A percentile compares a stretch with the other conserved stretches of the same genome.
phyloP scores from a whole-genome alignment of 2,888 invertebrate genomes.

The Junonia oenone region DNA sequence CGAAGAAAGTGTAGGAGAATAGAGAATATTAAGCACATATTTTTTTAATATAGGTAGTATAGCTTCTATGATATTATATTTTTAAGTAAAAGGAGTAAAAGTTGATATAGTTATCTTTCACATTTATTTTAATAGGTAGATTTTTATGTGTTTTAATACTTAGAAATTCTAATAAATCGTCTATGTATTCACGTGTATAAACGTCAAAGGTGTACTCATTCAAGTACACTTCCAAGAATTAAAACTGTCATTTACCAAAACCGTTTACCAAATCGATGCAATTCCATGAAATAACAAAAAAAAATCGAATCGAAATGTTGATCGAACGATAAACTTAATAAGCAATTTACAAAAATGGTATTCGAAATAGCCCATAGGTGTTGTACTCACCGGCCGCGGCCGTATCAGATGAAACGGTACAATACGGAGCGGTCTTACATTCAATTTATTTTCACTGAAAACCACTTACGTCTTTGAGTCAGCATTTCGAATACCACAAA shows the following conservation, averaged over 20 bases:
- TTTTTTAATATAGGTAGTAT: no score
- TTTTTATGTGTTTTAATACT: no score
- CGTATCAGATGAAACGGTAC: conserved; percentile 10
- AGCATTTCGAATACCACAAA: background rate
- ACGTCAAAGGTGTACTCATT: no score
- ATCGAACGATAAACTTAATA: background rate
- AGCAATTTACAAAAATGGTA: conserved; percentile 4
- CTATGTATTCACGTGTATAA: no score
- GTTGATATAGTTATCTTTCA: no score
- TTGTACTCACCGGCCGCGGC: background rate
- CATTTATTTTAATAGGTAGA: no score
- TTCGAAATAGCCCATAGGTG: background rate
- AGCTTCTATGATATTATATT: no score
- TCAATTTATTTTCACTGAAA: conserved; percentile 7
- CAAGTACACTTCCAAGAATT: no score
- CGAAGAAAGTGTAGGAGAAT: no score
- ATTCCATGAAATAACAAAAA: background rate
- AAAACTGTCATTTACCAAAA: background rate
- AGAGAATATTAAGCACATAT: no score
- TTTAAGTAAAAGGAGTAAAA: no score
- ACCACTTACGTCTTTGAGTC: background rate
- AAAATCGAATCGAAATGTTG: background rate
- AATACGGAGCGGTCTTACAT: conserved; percentile 1
- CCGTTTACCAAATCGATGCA: background rate
- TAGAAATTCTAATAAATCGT: no score